Conservation (phyloP, 2,797 vertebrate genomes). For the Echeneis naucrates region DNA sequence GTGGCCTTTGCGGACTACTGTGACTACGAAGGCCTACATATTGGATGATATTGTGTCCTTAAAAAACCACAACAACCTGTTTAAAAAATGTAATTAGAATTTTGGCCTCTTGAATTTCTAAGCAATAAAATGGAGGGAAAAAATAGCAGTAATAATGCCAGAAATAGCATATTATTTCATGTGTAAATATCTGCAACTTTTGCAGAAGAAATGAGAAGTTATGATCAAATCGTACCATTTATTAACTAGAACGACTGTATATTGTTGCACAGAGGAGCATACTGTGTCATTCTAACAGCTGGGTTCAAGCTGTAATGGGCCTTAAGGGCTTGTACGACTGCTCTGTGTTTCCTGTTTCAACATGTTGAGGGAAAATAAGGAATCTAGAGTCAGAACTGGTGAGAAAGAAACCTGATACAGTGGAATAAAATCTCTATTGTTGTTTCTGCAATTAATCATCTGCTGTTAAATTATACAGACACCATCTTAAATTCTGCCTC, state of each 20-base stretch:
- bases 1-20: too few relatives aligned
- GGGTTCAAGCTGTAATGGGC: constrained; percentile 40
- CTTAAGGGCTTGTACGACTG: constrained; percentile 38
- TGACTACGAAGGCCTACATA: too few relatives aligned
- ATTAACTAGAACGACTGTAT: constrained; percentile 70
- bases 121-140: constrained; percentile 1
- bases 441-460: constrained; percentile 75
- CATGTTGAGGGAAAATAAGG: constrained; percentile 40
- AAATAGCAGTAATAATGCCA: not conserved
- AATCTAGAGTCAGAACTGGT: constrained; percentile 37
- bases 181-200: not conserved
- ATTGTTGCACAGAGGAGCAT: constrained; percentile 64
- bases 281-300: constrained; percentile 69
- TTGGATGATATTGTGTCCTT: too few relatives aligned
- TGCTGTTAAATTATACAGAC: constrained; percentile 51
- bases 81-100: not conserved
- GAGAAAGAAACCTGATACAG: constrained; percentile 55
- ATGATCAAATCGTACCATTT: constrained; percentile 42
- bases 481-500: constrained; percentile 32
- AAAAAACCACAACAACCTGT: too few relatives aligned
- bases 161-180: not conserved
- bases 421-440: constrained; percentile 57
- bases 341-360: constrained; percentile 44
- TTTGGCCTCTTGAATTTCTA: not conserved
- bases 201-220: constrained; percentile 17